phyloP scores from a whole-genome alignment of 2,797 vertebrate genomes.

The Gymnopithys bicolor region DNA sequence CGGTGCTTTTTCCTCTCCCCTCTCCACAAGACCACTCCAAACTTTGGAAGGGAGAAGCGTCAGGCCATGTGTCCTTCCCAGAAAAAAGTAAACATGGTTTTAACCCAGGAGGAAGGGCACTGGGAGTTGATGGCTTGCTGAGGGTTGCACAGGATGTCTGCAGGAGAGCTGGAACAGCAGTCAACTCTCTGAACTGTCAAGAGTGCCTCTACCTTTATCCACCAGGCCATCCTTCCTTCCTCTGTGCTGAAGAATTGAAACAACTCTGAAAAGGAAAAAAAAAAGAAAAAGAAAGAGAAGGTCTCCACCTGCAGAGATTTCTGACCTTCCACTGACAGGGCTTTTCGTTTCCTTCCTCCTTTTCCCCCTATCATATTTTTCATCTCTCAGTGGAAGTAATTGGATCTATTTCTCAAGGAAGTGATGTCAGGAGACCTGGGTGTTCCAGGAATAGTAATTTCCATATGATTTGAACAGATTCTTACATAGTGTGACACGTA shows the following conservation, averaged over 20 bases:
- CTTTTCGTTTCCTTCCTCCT: neutral
- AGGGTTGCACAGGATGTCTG: constrained; percentile 56
- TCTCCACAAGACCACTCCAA: neutral
- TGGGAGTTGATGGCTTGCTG: constrained; percentile 35
- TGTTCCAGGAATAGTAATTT: constrained; percentile 63
- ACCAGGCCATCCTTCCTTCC: constrained; percentile 64
- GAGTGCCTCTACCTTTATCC: constrained; percentile 36
- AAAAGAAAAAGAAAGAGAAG: neutral
- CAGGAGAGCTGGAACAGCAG: neutral
- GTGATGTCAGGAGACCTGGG: constrained; percentile 55
- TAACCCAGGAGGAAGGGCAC: constrained; percentile 17
- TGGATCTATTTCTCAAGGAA: constrained; percentile 47
- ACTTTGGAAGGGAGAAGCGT: neutral
- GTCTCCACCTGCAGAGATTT: constrained; percentile 33
- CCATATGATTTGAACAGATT: constrained; percentile 44
- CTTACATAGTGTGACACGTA: constrained; percentile 18
- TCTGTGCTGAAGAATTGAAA: constrained; percentile 5
- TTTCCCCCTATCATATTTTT: neutral
- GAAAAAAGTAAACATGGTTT: neutral
- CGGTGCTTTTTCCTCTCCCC: neutral
- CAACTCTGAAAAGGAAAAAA: neutral
- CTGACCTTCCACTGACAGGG: constrained; percentile 22
- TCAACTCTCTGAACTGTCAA: constrained; percentile 30
- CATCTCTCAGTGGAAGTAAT: constrained; percentile 26
- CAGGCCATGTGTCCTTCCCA: neutral